Evolutionary conservation across 2,113 vertebrate genomes (phyloP), one percentile per base, ranked within the genome.

Genomic region (Paradisaea rubra): DNA sequence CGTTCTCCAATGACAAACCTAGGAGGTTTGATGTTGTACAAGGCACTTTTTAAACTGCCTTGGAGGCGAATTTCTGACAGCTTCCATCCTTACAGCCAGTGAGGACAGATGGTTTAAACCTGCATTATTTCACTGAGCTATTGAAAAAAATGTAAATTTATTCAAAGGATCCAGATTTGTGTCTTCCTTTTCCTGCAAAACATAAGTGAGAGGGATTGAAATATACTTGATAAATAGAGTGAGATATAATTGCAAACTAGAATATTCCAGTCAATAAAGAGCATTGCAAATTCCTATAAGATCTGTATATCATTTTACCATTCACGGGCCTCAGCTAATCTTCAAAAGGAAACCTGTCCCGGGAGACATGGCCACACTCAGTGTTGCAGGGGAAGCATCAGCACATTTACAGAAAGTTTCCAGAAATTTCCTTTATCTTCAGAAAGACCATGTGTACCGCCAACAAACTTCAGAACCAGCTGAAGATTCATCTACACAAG

Each of bases 91-190:
- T 81, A 66, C 10, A 88, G 42, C 15, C 31, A 73, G 35, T 4
- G 5, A 71, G 47, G 68, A 93, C 92, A 96, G 82, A 96, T 80
- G 86, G 85, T 57, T 87, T 83, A 94, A 90, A 90, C 80, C 68
- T 80, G 50, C 72, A 90, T 73, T 39, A 30, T 89, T 93, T 80
- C 76, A 86, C 20, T 63, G 61, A 93, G n/a, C 33, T 93, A 73
- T 9, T 42, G 79, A 69, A 83, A 86, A 81, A 94, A 80, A 88
- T 33, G 54, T 16, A 88, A 89, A 94, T 93, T 83, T 91, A 88
- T 96, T 86, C 82, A 66, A 83, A 70, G 27, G 16, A 81, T 81
- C 45, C 59, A 88, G 59, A 73, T 83, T 77, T 93, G 63, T 79
- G 33, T 60, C 69, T 81, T 86, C 35, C 16, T 84, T 74, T 88